phyloP scores from a whole-genome alignment of 2,797 vertebrate genomes.

The Cephalopachus bancanus region DNA sequence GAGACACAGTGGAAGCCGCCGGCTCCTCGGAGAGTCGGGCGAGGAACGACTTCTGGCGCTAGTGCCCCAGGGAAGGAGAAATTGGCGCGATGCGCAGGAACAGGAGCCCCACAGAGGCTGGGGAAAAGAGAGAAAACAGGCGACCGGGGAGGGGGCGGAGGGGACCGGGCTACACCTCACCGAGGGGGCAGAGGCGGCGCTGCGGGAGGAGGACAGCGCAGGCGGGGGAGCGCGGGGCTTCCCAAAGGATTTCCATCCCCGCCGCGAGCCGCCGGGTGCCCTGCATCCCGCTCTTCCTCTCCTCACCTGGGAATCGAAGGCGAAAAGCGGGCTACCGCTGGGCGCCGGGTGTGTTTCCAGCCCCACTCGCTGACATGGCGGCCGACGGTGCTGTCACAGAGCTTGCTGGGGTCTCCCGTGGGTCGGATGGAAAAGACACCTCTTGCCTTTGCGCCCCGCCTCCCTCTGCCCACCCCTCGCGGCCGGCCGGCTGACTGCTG shows the following conservation, averaged over 20 bases:
- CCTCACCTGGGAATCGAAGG: constrained; percentile 77
- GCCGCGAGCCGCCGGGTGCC: background rate
- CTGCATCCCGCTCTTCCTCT: background rate
- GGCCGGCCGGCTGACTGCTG: background rate
- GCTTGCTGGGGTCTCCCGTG: constrained; percentile 71
- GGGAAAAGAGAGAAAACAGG: background rate
- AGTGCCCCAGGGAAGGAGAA: background rate
- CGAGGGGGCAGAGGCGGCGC: constrained; percentile 5
- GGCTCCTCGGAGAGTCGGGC: background rate
- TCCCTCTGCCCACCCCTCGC: constrained; percentile 66
- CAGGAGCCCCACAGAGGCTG: background rate
- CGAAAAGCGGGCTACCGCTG: constrained; percentile 56
- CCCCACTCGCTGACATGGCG: constrained; percentile 71
- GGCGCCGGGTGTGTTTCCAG: constrained; percentile 62
- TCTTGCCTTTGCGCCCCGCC: constrained; percentile 8
- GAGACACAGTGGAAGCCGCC: background rate
- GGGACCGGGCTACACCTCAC: background rate
- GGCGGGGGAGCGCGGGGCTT: background rate
- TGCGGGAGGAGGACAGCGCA: background rate
- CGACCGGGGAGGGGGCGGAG: background rate
- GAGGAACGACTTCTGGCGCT: background rate
- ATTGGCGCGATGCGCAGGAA: constrained; percentile 52
- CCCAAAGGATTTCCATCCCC: background rate
- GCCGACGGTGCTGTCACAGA: constrained; percentile 73
- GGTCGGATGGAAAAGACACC: constrained; percentile 33